Conservation (phyloP, 2,113 vertebrate species). For the Sorex araneus region DNA sequence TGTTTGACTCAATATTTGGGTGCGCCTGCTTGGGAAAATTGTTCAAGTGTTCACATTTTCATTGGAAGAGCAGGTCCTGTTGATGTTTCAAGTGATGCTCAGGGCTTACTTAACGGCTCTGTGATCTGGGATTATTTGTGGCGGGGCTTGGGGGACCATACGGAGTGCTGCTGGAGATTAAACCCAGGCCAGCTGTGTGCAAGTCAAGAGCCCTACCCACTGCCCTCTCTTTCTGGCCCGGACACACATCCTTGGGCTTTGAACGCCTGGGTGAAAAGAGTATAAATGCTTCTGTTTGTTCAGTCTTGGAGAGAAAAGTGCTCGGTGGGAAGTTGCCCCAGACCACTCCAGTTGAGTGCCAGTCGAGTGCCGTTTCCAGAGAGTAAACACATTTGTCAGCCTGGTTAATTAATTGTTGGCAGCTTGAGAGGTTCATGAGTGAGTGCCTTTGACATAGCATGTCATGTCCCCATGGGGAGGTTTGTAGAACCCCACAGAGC, state of each 20-base stretch:
- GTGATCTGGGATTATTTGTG: no score
- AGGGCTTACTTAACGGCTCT: no score
- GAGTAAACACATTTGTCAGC: slow-evolving; percentile 67
- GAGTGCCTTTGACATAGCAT: background rate
- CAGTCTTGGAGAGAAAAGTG: no score
- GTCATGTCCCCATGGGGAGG: background rate
- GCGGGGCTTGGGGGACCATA: no score
- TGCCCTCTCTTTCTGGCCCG: no score
- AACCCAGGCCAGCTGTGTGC: no score
- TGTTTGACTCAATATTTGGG: background rate
- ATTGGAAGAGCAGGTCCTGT: background rate
- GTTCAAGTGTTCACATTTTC: background rate
- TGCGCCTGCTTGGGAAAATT: background rate
- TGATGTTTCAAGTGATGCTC: slow-evolving; percentile 21
- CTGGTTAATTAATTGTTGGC: slow-evolving; percentile 47
- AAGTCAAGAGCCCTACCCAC: no score
- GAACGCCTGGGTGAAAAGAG: background rate
- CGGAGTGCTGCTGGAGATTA: no score
- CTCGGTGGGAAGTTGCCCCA: no score
- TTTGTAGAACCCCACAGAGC: background rate
- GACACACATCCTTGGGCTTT: background rate
- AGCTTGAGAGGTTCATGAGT: background rate
- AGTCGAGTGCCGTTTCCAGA: background rate
- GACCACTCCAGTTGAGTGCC: no score
- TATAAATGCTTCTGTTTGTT: no score